Base-by-base conservation (phyloP, 2,888 invertebrate species). In the Diaperis boleti region DNA sequence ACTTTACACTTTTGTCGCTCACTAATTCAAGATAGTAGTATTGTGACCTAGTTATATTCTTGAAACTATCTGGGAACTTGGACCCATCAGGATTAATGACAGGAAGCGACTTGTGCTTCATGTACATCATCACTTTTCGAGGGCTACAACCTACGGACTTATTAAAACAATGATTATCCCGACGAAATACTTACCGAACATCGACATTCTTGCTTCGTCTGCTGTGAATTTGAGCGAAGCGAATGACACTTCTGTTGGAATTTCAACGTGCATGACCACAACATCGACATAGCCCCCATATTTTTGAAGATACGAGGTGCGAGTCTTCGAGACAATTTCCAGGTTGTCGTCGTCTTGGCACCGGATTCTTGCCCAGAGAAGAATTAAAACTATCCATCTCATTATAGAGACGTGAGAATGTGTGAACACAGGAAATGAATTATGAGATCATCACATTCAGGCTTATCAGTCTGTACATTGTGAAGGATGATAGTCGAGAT, bases 51-150 rank as follows among this genome's bases (percentile, higher is more conserved):
- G 75, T 72, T 11, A 76, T 69, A 57, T 79, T 76, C 41, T 75
- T 75, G 64, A 81, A 79, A 45, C 70, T 69, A 52, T 72, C 62
- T 6, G 92, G 92, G 74, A 92, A 92, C 42, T 87, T 85, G 39
- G 92, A 90, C 64, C 91, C 91, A 76, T 94, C 92, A 1, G 94
- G 92, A 76, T 89, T 90, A 62, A 95, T 88, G 2, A 94, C 89
- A 14, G 95, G 95, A 74, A 91, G 90, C 42, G 94, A 89, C 10
- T 92, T 92, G 70, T 90, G 88, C 78, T 94, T 94, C 55, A 95
- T 80, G 75, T 90, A 87, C 71, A 90, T 82, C 68, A 89, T 83
- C 49, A 92, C 88, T 72, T 89, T 86, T 69, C 78, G 72, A 6
- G 74, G 65, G 35, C 69, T 66, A 67, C 82, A 82, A 41, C 73